Base-by-base conservation (phyloP, 2,113 vertebrate genomes). In the Panurus biarmicus region DNA sequence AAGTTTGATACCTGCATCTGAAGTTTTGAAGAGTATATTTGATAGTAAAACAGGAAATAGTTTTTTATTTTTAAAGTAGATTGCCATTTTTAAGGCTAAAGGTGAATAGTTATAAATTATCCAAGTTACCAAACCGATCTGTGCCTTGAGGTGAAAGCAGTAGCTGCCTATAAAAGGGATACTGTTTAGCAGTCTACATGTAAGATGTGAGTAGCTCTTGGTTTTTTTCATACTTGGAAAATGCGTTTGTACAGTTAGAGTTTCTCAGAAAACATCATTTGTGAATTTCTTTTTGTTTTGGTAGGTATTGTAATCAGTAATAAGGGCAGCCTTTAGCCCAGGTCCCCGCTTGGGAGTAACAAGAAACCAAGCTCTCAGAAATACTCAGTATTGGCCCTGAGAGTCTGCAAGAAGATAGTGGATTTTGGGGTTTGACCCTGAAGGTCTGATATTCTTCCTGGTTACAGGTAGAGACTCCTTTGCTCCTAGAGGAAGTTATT, bases 351-450 rank as follows among this genome's bases (percentile, higher is more conserved):
- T 87, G 45, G 69, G 66, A 85, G 12, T 76, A 31, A 69, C 64
- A 85, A 85, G 91, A 91, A 67, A 87, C 35, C 61, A 82, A 72
- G 44, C 33, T 90, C 86, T 94, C 67, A 70, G 84, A 90, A 92
- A 86, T 82, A 19, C 61, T 90, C 50, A 45, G n/a, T 87, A 40
- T 82, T 87, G 74, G 33, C 78, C 70, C 80, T 71, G 69, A 67
- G 64, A 83, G 90, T 58, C 87, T 92, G 35, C 65, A 58, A 57
- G 66, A 92, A 92, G 89, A 61, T 84, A 66, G 4, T 82, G 85
- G 67, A 65, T 70, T 74, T 88, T 23, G 33, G 61, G 72, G 25
- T 40, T 90, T 93, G 70, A 51, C 38, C 65, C 70, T 36, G 70
- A 75, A 90, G 73, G 65, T 91, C 87, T 92, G 80, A 75, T 92